A percentile compares a stretch with the other conserved stretches of the same genome.
Evolutionary conservation across 2,797 vertebrate species (phyloP).

Genomic region (Amphiprion clarkii): DNA sequence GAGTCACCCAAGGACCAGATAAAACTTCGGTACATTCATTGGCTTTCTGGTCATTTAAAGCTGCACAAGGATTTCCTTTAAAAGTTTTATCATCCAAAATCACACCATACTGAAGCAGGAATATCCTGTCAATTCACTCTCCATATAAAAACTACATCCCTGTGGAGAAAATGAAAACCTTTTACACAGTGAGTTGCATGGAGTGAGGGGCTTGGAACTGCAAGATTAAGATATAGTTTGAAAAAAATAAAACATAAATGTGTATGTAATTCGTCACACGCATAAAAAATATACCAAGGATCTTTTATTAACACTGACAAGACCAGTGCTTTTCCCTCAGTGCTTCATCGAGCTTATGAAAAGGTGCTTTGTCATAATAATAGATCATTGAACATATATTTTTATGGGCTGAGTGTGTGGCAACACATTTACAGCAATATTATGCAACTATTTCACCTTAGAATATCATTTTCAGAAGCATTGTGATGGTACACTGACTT

Average conservation of each 20-base stretch:
- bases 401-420: too few relatives aligned
- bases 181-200: background rate
- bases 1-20: background rate
- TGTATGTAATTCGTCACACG: background rate
- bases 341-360: too few relatives aligned
- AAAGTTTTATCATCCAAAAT: conserved; percentile 10
- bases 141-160: background rate
- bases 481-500: too few relatives aligned
- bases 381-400: too few relatives aligned
- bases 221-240: background rate
- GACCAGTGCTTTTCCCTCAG: background rate
- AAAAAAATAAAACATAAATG: background rate
- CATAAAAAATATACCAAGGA: background rate
- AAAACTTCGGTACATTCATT: background rate
- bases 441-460: too few relatives aligned
- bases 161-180: background rate
- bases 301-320: background rate
- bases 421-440: too few relatives aligned
- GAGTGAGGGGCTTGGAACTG: background rate
- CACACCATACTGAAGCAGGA: background rate
- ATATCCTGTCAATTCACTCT: background rate
- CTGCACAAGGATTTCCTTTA: background rate
- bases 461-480: too few relatives aligned
- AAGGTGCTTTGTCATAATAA: too few relatives aligned
- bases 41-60: conserved; percentile 19